Conservation (phyloP, 1,140 invertebrate species). For the Plectus sambesii region DNA sequence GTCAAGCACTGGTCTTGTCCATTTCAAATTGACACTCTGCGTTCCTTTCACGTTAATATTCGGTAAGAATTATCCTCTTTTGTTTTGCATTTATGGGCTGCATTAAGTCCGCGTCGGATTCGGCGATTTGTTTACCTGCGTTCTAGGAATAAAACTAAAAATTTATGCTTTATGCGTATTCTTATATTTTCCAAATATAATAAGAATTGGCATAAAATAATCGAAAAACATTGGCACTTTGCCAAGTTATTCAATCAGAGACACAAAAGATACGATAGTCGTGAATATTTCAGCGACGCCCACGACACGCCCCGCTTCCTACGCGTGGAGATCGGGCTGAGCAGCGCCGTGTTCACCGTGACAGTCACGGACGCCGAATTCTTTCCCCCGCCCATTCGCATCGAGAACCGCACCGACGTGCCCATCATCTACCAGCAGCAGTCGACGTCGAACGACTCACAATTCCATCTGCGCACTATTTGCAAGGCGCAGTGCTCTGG, state of each 20-base stretch:
- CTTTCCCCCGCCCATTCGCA: constrained; percentile 81
- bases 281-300: constrained; percentile 56
- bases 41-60: constrained; percentile 80
- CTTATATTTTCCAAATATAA: too few relatives aligned
- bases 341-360: constrained; percentile 78
- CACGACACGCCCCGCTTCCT: constrained; percentile 68
- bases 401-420: constrained; percentile 87
- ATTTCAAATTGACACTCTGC: constrained; percentile 69
- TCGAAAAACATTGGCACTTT: constrained; percentile 10
- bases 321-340: constrained; percentile 73
- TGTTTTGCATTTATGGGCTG: too few relatives aligned
- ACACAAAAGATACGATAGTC: too few relatives aligned
- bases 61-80: too few relatives aligned
- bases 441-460: constrained; percentile 50
- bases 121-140: too few relatives aligned
- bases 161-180: too few relatives aligned
- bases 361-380: constrained; percentile 79
- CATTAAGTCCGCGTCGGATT: too few relatives aligned
- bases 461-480: constrained; percentile 58
- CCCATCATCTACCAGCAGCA: constrained; percentile 68
- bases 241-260: too few relatives aligned
- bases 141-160: too few relatives aligned
- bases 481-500: constrained; percentile 30
- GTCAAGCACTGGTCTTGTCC: constrained; percentile 80
- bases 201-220: too few relatives aligned